Evolutionary conservation across 2,113 vertebrate genomes (phyloP), one percentile per base, ranked within the genome.

Genomic region (Bostrychus sinensis): DNA sequence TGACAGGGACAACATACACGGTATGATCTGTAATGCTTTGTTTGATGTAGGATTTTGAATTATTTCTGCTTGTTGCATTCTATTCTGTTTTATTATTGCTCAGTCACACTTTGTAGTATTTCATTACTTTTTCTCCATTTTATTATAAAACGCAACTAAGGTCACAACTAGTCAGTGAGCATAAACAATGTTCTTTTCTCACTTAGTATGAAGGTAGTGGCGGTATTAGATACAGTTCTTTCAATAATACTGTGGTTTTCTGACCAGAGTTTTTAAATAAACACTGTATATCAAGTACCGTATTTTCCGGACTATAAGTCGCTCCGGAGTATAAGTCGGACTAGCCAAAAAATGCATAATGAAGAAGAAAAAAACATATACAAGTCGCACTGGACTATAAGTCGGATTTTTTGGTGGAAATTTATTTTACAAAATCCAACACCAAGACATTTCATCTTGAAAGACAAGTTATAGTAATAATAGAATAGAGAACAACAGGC

Each of bases 1-100:
- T 34, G 94, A 95, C 89, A 83, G 86, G 85, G 94, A 96, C 87
- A 93, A 89, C 90, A 92, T 83, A 78, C 93, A 96, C 67, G 95
- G 97, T 98, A 42, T 74, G 3, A n/a, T 54, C 3, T 48, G 62
- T 41, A 2, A 32, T 54, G n/a, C n/a, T n/a, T n/a, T n/a, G n/a
- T n/a, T 20, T 43, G 7, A 51, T 7, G 3, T 54, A 34, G 63
- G n/a, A 60, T 74, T 70, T 66, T n/a, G n/a, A 14, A 58, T n/a
- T 34, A 2, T 26, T 50, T 13, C 56, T 39, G 23, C 22, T 45
- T 26, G 16, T 55, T 63, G 17, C 7, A 19, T 12, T 13, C 38
- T 56, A 14, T 67, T 38, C n/a, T 42, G 22, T 37, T 43, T 54
- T 23, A n/a, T 32, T 61, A 23, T 56, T 65, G 55, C 61, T 53